Percentiles rank a stretch among this genome's conserved stretches.
phyloP scores from a whole-genome alignment of 2,113 vertebrate genomes.

The Turdus rufiventris region DNA sequence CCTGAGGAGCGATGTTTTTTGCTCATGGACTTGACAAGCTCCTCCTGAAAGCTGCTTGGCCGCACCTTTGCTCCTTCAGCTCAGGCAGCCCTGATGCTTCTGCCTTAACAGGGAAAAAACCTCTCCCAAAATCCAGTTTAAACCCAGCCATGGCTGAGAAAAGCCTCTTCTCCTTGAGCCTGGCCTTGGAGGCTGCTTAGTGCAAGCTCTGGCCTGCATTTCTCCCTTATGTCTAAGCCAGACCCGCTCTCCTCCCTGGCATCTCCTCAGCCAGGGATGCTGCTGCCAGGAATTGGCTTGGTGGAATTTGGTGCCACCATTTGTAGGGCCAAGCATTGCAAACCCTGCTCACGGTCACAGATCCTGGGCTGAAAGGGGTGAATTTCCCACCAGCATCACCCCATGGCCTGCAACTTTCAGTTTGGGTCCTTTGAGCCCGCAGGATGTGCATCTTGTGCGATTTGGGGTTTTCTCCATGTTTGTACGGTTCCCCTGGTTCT shows the following conservation, averaged over 20 bases:
- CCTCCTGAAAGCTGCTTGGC: fast-evolving
- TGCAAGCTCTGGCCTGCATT: fast-evolving
- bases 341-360: fast-evolving
- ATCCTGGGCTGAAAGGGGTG: not conserved
- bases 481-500: not conserved
- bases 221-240: not conserved
- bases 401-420: fast-evolving
- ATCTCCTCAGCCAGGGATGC: not conserved
- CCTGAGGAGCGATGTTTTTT: not conserved
- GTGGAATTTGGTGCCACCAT: fast-evolving
- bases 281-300: not conserved
- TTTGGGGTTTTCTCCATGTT: fast-evolving
- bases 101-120: not conserved
- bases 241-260: not conserved
- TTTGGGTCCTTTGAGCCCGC: fast-evolving
- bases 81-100: not conserved
- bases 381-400: fast-evolving
- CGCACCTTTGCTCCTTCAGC: not conserved
- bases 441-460: not conserved
- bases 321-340: too few species aligned
- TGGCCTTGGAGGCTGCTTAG: not conserved
- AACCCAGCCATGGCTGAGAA: not conserved
- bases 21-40: not conserved
- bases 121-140: not conserved
- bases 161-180: not conserved